Conservation (phyloP, 2,888 invertebrate species). For the Polyommatus icarus region DNA sequence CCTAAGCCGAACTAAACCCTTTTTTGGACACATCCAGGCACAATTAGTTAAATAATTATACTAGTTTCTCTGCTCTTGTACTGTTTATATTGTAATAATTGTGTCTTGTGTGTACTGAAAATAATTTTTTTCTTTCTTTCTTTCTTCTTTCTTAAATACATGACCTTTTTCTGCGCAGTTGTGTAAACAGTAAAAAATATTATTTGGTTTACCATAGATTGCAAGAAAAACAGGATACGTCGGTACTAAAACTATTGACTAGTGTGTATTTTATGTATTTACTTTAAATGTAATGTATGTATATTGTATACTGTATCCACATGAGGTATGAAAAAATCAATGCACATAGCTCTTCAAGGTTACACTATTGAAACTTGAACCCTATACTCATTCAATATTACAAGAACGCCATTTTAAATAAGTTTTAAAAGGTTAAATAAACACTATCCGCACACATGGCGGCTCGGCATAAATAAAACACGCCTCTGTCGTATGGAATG, state of each 20-base stretch:
- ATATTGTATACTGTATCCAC: background rate
- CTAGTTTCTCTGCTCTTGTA: too few relatives aligned
- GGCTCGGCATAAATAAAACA: background rate
- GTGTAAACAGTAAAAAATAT: background rate
- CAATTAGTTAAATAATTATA: too few relatives aligned
- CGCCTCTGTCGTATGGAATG: background rate
- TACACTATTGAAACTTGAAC: background rate
- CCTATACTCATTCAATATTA: slow-evolving; percentile 9
- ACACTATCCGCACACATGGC: background rate
- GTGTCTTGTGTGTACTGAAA: too few relatives aligned
- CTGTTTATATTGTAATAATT: too few relatives aligned
- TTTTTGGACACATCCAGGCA: too few relatives aligned
- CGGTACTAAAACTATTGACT: background rate
- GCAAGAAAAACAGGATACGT: background rate
- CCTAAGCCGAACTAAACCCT: too few relatives aligned
- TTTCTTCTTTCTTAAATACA: too few relatives aligned
- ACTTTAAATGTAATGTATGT: background rate
- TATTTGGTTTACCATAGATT: background rate
- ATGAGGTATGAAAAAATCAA: background rate
- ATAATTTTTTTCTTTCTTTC: too few relatives aligned
- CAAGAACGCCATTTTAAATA: background rate
- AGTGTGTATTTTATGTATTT: too few relatives aligned
- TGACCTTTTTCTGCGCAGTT: background rate
- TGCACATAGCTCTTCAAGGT: background rate
- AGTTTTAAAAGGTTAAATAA: slow-evolving; percentile 22